phyloP scores from a whole-genome alignment of 2,113 vertebrate species.

The Columba livia region DNA sequence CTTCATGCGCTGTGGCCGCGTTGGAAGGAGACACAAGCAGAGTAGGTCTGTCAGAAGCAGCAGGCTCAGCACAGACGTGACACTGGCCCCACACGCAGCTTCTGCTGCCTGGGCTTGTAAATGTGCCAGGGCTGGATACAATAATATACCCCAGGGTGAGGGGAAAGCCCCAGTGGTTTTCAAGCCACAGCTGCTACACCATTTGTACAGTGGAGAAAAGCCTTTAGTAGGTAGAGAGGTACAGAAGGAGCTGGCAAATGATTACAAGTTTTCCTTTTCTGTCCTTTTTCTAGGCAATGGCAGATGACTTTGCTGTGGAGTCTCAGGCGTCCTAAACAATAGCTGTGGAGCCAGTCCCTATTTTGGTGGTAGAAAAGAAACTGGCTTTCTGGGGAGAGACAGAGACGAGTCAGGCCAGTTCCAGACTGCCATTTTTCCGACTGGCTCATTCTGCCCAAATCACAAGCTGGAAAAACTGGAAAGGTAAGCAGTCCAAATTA shows the following conservation, averaged over 20 bases:
- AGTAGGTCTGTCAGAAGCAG: not conserved
- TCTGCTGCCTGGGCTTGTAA: not conserved
- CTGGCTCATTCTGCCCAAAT: conserved; percentile 41
- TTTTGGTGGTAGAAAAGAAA: conserved; percentile 12
- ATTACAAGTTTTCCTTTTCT: not conserved
- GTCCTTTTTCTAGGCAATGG: not conserved
- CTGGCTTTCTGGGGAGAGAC: conserved; percentile 9
- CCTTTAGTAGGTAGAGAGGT: not conserved
- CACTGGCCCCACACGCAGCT: not conserved
- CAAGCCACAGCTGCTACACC: not conserved
- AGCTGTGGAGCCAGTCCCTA: not conserved
- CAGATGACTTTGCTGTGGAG: conserved; percentile 13
- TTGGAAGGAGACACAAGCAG: not conserved
- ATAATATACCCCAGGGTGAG: not conserved
- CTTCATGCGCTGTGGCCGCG: accelerated
- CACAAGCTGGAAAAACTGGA: conserved; percentile 70
- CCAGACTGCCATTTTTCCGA: conserved; percentile 46
- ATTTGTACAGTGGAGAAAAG: not conserved
- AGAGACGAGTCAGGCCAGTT: conserved; percentile 53
- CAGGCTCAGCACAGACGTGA: accelerated
- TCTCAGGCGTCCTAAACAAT: conserved; percentile 52
- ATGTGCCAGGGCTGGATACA: not conserved
- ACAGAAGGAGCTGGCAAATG: not conserved
- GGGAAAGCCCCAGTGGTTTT: not conserved
- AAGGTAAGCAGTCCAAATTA: conserved; percentile 66